Evolutionary conservation across 2,888 invertebrate genomes (phyloP).

Genomic region (Caenorhabditis sinica): DNA sequence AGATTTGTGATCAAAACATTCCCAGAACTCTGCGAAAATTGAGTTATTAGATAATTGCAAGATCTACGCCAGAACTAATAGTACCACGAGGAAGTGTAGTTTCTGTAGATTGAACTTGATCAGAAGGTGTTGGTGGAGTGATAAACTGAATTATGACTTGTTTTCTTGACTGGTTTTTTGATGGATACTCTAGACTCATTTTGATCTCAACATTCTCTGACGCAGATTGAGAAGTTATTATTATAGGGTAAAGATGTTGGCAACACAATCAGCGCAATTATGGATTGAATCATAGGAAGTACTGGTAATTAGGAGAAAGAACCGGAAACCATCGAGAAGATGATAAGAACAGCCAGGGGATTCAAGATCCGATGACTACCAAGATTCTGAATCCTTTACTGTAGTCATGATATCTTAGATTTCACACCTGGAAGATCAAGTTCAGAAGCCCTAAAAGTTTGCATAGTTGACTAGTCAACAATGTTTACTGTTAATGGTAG

Average conservation of each 20-base stretch:
- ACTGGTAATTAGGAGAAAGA: background rate
- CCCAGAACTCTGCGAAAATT: background rate
- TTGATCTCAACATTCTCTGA: slow-evolving; percentile 19
- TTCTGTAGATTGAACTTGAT: slow-evolving; percentile 17
- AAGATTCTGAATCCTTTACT: too few species aligned
- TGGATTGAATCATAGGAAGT: background rate
- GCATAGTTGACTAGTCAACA: too few species aligned
- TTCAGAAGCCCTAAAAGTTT: too few species aligned
- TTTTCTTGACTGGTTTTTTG: background rate
- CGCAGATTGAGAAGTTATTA: background rate
- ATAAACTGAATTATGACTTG: background rate
- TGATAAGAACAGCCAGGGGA: background rate
- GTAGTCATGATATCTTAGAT: too few species aligned
- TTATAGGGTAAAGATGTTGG: background rate
- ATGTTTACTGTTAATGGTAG: too few species aligned
- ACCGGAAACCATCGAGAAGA: background rate
- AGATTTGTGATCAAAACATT: background rate
- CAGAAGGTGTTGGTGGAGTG: background rate
- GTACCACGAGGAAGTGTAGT: slow-evolving; percentile 1
- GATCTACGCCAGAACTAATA: background rate
- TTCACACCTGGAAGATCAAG: too few species aligned
- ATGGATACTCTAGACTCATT: slow-evolving; percentile 13
- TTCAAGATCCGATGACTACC: too few species aligned
- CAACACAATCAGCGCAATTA: background rate
- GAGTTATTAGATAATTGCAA: background rate